These are phyloP conservation scores for Porites lutea DNA, from an alignment of 64 coral and sea anemone species.

Conservation along the genomic window DNA sequence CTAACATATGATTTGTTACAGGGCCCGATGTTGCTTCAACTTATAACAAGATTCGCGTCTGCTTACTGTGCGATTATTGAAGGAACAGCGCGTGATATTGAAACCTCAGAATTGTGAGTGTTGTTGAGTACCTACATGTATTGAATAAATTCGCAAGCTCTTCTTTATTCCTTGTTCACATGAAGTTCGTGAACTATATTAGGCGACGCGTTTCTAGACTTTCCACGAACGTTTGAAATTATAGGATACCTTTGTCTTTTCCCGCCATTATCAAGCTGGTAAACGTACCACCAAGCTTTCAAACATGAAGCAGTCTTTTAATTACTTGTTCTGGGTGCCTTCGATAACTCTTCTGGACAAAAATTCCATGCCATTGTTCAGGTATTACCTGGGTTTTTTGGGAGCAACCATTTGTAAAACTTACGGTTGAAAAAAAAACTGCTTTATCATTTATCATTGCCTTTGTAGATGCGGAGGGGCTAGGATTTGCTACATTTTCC, in stretches of 20 bases:
- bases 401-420: no score
- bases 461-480: constrained; percentile 91
- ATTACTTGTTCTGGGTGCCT: no score
- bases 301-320: no score
- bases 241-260: no score
- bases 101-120: constrained; percentile 97
- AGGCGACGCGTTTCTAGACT: no score
- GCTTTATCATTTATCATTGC: neutral
- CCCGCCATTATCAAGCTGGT: no score
- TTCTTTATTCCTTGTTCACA: neutral
- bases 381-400: no score
- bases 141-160: neutral
- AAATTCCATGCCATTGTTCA: no score
- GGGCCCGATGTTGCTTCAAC: constrained; percentile 92
- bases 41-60: constrained; percentile 95
- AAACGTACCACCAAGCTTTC: no score
- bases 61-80: constrained; percentile 98
- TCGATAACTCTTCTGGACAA: no score
- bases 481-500: constrained; percentile 98
- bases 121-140: neutral
- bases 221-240: no score
- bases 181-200: no score
- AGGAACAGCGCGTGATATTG: constrained; percentile 91
- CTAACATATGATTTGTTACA: neutral
- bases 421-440: neutral